These are phyloP conservation scores for Gracilinanus agilis DNA, from an alignment of 2,113 vertebrate species.

Conservation along the genomic window DNA sequence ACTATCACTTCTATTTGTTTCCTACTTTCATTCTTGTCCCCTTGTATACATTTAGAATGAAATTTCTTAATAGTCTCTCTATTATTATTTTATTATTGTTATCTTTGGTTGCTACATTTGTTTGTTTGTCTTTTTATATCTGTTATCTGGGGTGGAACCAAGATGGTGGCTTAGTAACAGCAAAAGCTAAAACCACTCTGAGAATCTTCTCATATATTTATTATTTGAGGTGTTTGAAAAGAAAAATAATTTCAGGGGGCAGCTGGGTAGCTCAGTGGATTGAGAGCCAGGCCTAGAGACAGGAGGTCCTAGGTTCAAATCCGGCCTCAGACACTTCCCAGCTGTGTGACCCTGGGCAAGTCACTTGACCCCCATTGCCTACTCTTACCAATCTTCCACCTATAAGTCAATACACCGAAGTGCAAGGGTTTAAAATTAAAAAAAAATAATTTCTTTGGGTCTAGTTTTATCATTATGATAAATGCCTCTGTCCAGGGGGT, in stretches of 20 bases:
- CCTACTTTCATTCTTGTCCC: background rate
- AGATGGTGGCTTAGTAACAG: too few species aligned
- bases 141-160: background rate
- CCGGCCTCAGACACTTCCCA: too few species aligned
- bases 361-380: too few species aligned
- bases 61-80: background rate
- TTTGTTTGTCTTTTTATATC: background rate
- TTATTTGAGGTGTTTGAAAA: background rate
- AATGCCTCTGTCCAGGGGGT: too few species aligned
- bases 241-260: constrained; percentile 3
- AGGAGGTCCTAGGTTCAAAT: too few species aligned
- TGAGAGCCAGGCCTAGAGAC: too few species aligned
- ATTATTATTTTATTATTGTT: background rate
- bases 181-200: too few species aligned
- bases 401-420: too few species aligned
- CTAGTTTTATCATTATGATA: background rate
- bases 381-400: too few species aligned
- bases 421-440: too few species aligned
- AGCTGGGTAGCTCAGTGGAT: too few species aligned
- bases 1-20: background rate
- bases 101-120: background rate
- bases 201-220: background rate
- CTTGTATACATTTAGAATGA: background rate
- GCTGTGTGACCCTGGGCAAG: too few species aligned
- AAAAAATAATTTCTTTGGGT: background rate